Evolutionary conservation across 2,797 vertebrate species (phyloP), one percentile per base, ranked within the genome.

Genomic region (Brotula barbata): DNA sequence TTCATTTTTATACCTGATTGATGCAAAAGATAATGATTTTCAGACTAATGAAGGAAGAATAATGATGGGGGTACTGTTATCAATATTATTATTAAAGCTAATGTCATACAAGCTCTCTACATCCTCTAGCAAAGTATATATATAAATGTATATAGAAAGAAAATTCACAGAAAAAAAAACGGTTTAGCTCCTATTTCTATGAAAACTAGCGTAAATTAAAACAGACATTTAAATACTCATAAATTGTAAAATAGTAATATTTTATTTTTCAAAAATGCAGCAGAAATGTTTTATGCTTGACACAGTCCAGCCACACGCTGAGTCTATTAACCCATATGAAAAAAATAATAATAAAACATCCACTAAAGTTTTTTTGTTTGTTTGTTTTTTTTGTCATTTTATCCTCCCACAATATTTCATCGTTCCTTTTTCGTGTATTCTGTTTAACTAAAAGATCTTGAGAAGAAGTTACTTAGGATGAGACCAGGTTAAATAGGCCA

Each of bases 181-280:
- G 9, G 31, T 11, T 33, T 6, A 33, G 2, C 31, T 9, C 31
- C 6, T 33, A 33, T 10, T 33, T 11, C 8, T 9, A 33, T 2
- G 2, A 39, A 23, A 20, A 48, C 6, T 31, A 14, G 1, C 1
- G 23, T 16, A 16, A 78, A 81, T 64, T 21, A 58, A 66, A 54
- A 86, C 68, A 82, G 51, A 80, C 66, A 83, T 80, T 67, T 73
- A 67, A 90, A 92, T 71, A 80, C 81, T 17, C 77, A 84, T 90
- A 92, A 93, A 91, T 90, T 93, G 88, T 90, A 96, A 96, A 96
- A 96, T 95, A 95, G 90, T 92, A 91, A 93, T 94, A 93, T 92
- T 95, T 95, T 89, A 89, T 94, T 95, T 93, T 87, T 89, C 87
- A 94, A 95, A 96, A 96, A 95, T 93, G 93, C 91, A 92, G 93